Percentiles rank a stretch among this genome's conserved stretches.
Evolutionary conservation across 2,113 vertebrate species (phyloP).

Genomic region (Zootoca vivipara): DNA sequence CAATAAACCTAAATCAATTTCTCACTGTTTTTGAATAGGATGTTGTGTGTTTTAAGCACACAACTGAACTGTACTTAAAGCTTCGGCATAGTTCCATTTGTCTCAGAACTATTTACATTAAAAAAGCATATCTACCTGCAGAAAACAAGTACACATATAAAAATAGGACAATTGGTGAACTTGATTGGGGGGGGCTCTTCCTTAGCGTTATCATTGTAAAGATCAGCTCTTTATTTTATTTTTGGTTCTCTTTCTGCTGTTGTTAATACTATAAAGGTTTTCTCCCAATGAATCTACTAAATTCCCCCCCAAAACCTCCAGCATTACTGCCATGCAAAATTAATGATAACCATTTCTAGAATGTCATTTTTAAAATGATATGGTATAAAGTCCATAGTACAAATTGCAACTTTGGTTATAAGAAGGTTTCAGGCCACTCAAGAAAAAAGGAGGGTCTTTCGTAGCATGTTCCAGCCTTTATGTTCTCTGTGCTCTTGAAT

Average conservation of each 20-base stretch:
- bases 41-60: constrained; percentile 48
- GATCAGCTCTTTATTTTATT: constrained; percentile 38
- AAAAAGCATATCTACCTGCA: constrained; percentile 41
- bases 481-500: constrained; percentile 41
- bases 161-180: constrained; percentile 50
- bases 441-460: constrained; percentile 25
- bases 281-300: constrained; percentile 20
- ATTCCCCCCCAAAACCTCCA: constrained; percentile 32
- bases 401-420: constrained; percentile 48
- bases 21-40: constrained; percentile 38
- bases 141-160: constrained; percentile 40
- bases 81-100: constrained; percentile 57
- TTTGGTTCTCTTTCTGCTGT: constrained; percentile 34
- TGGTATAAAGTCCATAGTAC: constrained; percentile 36
- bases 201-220: constrained; percentile 59
- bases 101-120: constrained; percentile 58
- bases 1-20: constrained; percentile 37
- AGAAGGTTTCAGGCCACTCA: constrained; percentile 18
- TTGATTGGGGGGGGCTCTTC: constrained; percentile 61
- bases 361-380: constrained; percentile 19
- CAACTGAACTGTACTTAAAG: constrained; percentile 65
- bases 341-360: constrained; percentile 51
- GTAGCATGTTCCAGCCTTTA: constrained; percentile 37
- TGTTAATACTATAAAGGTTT: constrained; percentile 57
- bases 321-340: constrained; percentile 46